A percentile compares a stretch with the other conserved stretches of the same genome.
These are phyloP conservation scores for Drosophila meridionalis DNA, from an alignment of 2,888 invertebrate species.

Conservation along the genomic window DNA sequence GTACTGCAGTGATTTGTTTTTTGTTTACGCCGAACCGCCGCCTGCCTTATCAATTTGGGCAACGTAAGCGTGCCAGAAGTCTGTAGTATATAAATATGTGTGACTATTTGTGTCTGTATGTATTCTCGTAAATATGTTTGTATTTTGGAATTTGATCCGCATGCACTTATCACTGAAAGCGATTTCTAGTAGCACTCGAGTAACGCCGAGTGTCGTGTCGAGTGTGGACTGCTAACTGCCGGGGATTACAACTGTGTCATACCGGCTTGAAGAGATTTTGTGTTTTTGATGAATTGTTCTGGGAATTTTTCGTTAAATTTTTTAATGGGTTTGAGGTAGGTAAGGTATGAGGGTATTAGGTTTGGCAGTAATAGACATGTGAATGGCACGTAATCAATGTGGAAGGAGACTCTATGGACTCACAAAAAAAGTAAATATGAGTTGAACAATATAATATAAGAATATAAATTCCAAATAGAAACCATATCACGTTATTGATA, in stretches of 20 bases:
- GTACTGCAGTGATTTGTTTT: slow-evolving; percentile 31
- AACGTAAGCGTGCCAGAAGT: slow-evolving; percentile 46
- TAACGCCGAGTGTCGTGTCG: slow-evolving; percentile 3
- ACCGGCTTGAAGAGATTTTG: not conserved
- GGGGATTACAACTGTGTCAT: slow-evolving; percentile 18
- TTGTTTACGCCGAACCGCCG: slow-evolving; percentile 23
- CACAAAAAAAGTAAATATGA: not conserved
- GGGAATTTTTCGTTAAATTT: not conserved
- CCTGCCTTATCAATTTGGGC: slow-evolving; percentile 49
- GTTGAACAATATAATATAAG: not conserved
- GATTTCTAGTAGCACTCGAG: slow-evolving; percentile 41
- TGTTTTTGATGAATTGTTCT: not conserved
- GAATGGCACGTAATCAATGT: not conserved
- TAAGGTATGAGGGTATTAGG: not conserved
- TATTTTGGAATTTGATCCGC: slow-evolving; percentile 52
- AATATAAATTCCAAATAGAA: not conserved
- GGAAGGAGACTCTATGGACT: not conserved
- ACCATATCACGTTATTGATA: not conserved
- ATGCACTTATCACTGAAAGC: slow-evolving; percentile 45
- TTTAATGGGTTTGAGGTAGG: slow-evolving; percentile 47
- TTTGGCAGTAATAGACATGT: not conserved
- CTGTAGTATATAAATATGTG: not conserved
- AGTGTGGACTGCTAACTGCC: slow-evolving; percentile 2
- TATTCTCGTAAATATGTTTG: not conserved
- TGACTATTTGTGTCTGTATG: not conserved